Conservation (phyloP, 2,113 vertebrate genomes). For the Crotalus tigris region DNA sequence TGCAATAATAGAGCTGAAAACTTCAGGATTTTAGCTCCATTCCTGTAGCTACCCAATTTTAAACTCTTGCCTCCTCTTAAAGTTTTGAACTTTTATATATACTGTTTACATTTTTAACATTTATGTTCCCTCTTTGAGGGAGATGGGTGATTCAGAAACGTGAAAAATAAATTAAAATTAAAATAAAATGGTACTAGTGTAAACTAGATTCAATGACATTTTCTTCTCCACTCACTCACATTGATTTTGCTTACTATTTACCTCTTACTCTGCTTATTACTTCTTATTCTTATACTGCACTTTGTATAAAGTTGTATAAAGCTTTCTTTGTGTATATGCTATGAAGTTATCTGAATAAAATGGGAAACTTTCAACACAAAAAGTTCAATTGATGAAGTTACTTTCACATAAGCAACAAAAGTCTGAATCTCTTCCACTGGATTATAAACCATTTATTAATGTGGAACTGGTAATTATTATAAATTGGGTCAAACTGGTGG, state of each 20-base stretch:
- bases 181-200: neutral
- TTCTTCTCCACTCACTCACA: neutral
- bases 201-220: neutral
- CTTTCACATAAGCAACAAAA: neutral
- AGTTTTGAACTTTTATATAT: neutral
- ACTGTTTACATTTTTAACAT: neutral
- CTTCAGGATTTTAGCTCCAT: neutral
- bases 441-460: neutral
- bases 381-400: neutral
- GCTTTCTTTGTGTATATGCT: neutral
- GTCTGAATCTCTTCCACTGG: neutral
- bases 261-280: neutral
- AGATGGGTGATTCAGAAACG: neutral
- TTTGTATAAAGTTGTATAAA: neutral
- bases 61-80: neutral
- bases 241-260: neutral
- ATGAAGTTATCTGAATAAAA: neutral
- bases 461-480: neutral
- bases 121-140: neutral
- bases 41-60: neutral
- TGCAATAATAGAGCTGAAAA: neutral
- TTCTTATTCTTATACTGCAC: neutral
- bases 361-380: neutral
- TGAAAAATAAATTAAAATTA: neutral
- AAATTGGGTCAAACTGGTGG: neutral